Conservation (phyloP, 2,113 vertebrate genomes). For the Macquaria australasica region DNA sequence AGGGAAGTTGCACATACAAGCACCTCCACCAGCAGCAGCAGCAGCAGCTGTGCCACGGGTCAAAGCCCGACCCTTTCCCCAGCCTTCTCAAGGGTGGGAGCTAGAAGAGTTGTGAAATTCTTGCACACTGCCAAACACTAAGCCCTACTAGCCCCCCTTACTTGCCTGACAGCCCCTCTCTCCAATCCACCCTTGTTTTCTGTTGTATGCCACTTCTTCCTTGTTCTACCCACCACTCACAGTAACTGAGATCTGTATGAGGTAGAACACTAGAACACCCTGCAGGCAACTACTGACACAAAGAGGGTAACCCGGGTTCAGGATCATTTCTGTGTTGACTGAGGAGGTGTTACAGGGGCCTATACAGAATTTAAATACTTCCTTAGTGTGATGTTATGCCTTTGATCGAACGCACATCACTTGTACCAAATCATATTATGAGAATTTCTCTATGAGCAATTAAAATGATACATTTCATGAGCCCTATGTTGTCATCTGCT, state of each 20-base stretch:
- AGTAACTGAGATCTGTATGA: slow-evolving; percentile 55
- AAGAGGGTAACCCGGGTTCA: slow-evolving; percentile 36
- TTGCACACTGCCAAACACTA: slow-evolving; percentile 76
- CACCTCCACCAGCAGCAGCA: slow-evolving; percentile 53
- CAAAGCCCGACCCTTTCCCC: slow-evolving; percentile 72
- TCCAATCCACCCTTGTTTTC: slow-evolving; percentile 43
- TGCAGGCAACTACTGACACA: slow-evolving; percentile 49
- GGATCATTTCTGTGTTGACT: slow-evolving; percentile 46
- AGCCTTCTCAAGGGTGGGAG: slow-evolving; percentile 72
- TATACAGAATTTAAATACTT: slow-evolving; percentile 51
- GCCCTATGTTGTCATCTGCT: slow-evolving; percentile 56
- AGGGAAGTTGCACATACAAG: slow-evolving; percentile 59
- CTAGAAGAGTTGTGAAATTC: slow-evolving; percentile 81
- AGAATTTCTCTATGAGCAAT: slow-evolving; percentile 40
- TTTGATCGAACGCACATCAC: slow-evolving; percentile 28
- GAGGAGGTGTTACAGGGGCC: slow-evolving; percentile 35
- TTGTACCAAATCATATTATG: slow-evolving; percentile 4
- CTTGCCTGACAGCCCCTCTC: slow-evolving; percentile 54
- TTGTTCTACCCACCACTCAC: slow-evolving; percentile 40
- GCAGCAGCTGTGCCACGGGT: slow-evolving; percentile 78
- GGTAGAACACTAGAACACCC: slow-evolving; percentile 35
- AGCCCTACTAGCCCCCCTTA: slow-evolving; percentile 49
- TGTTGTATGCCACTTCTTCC: slow-evolving; percentile 42
- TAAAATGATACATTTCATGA: slow-evolving; percentile 62
- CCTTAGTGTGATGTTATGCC: slow-evolving; percentile 12